Conservation (phyloP, 2,113 vertebrate species). For the Lycaon pictus region DNA sequence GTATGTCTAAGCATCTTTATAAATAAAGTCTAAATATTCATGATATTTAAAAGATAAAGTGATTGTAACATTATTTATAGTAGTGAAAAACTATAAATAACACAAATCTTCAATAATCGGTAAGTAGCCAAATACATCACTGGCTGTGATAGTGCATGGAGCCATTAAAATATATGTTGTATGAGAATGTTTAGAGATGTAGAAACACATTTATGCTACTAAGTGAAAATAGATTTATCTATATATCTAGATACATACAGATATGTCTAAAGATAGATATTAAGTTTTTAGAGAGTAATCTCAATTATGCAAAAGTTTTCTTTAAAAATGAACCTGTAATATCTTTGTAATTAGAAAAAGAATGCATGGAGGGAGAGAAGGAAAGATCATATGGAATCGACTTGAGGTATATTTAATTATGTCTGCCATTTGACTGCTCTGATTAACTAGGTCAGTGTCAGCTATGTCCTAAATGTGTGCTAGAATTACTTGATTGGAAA, state of each 20-base stretch:
- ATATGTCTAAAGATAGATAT: background rate
- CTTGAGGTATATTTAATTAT: background rate
- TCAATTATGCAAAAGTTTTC: background rate
- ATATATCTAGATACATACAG: background rate
- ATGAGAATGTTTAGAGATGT: background rate
- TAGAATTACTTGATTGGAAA: background rate
- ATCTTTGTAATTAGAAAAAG: background rate
- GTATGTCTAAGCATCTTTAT: conserved; percentile 23
- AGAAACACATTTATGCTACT: background rate
- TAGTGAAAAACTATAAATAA: background rate
- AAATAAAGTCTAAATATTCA: conserved; percentile 1
- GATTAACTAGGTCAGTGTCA: background rate
- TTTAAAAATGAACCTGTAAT: background rate
- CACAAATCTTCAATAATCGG: background rate
- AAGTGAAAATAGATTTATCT: background rate
- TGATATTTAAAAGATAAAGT: background rate
- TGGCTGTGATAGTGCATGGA: background rate
- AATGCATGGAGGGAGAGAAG: background rate
- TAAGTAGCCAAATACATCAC: background rate
- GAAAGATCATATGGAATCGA: background rate
- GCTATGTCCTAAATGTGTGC: background rate
- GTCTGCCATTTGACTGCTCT: background rate
- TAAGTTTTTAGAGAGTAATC: background rate
- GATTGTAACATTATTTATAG: background rate
- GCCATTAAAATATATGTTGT: background rate